Percentiles rank a stretch among this genome's conserved stretches.
phyloP scores from a whole-genome alignment of 2,888 invertebrate genomes.

The Xestoiulus laeticollis region DNA sequence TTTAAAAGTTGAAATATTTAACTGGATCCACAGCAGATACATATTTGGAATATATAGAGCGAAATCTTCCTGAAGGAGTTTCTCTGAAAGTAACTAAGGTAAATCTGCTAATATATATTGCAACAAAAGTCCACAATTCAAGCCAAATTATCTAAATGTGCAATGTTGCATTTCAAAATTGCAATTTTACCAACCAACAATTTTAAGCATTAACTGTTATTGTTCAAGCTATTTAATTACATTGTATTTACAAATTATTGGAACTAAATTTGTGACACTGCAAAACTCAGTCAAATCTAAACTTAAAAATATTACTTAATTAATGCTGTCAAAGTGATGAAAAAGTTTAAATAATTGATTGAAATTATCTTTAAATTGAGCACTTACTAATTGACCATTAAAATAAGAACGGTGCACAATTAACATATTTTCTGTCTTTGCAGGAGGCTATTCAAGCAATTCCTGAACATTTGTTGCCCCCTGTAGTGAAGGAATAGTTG shows the following conservation, averaged over 20 bases:
- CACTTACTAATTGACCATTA: background rate
- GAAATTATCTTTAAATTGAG: background rate
- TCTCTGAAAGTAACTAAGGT: constrained; percentile 89
- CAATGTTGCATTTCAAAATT: too few relatives aligned
- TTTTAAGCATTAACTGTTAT: too few relatives aligned
- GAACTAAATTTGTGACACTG: too few relatives aligned
- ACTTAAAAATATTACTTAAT: too few relatives aligned
- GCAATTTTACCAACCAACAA: too few relatives aligned
- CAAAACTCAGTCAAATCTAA: too few relatives aligned
- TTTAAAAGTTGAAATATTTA: constrained; percentile 73
- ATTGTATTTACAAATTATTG: too few relatives aligned
- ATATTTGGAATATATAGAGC: constrained; percentile 92
- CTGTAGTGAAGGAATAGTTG: background rate
- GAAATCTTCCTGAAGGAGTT: constrained; percentile 97
- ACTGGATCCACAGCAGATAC: constrained; percentile 97
- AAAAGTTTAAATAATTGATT: background rate
- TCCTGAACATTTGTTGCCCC: background rate
- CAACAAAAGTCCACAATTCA: too few relatives aligned
- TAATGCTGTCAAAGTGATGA: background rate
- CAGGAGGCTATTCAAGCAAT: background rate
- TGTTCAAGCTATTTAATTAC: too few relatives aligned
- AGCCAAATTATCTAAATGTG: too few relatives aligned
- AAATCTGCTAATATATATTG: too few relatives aligned
- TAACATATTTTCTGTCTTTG: background rate
- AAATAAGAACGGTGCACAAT: background rate